Conservation (phyloP, 2,113 vertebrate species). For the Oceanites oceanicus region DNA sequence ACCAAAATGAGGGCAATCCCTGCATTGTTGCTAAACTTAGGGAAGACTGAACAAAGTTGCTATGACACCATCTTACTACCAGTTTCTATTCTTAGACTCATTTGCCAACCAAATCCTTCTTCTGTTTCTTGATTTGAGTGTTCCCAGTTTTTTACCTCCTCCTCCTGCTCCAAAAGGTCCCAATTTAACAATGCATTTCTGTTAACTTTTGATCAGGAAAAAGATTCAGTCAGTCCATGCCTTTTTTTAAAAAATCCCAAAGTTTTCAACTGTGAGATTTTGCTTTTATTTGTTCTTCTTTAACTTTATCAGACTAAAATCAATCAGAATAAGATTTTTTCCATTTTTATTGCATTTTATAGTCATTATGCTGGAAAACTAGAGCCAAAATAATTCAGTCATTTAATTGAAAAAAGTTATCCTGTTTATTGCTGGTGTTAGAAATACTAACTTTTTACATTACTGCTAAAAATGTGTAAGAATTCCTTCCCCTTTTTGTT, state of each 20-base stretch:
- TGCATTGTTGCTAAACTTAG: neutral
- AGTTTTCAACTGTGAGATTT: neutral
- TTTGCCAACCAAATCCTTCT: neutral
- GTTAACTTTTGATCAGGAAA: neutral
- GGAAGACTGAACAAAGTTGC: neutral
- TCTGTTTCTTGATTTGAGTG: neutral
- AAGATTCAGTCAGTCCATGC: neutral
- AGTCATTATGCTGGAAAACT: neutral
- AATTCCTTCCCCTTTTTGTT: neutral
- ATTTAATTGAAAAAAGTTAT: neutral
- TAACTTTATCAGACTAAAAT: neutral
- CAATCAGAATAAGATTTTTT: neutral
- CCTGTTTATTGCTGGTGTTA: neutral
- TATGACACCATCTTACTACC: neutral
- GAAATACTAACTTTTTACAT: neutral
- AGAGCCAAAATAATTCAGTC: neutral
- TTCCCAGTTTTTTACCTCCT: neutral
- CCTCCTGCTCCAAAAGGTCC: accelerated
- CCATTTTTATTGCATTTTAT: neutral
- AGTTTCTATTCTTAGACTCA: neutral
- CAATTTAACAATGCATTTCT: neutral
- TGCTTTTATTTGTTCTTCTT: neutral
- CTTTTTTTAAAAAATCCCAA: neutral
- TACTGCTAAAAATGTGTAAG: neutral
- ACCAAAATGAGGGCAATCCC: neutral